phyloP scores from a whole-genome alignment of 2,797 vertebrate species.

The Parambassis ranga region DNA sequence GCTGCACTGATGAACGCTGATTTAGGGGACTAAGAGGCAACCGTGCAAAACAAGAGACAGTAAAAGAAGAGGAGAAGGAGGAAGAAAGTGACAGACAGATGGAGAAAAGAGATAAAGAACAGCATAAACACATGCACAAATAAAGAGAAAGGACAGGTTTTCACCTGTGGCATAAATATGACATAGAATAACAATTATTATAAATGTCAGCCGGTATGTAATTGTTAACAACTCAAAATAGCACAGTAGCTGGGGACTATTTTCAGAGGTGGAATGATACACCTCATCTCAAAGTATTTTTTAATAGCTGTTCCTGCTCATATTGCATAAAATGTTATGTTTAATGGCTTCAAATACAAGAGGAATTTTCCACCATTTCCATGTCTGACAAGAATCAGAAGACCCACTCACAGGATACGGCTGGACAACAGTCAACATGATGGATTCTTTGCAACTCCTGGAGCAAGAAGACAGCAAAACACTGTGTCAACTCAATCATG shows the following conservation, averaged over 20 bases:
- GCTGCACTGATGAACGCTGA: conserved; percentile 99
- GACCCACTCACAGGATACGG: conserved; percentile 91
- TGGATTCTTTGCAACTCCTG: conserved; percentile 97
- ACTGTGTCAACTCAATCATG: conserved; percentile 19
- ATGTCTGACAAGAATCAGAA: not conserved
- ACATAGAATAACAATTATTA: no score
- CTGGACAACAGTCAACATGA: conserved; percentile 92
- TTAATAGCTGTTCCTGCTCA: no score
- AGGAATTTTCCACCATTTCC: no score
- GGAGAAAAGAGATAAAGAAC: conserved; percentile 30
- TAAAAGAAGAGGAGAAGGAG: not conserved
- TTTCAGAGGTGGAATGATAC: not conserved
- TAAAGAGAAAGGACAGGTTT: not conserved
- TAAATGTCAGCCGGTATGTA: no score
- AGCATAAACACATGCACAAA: conserved; percentile 32
- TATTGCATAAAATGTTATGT: no score
- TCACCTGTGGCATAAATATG: no score
- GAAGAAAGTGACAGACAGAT: conserved; percentile 18
- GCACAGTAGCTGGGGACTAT: not conserved
- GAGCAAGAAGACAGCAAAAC: conserved; percentile 38
- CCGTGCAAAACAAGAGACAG: conserved; percentile 29
- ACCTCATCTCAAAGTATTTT: not conserved
- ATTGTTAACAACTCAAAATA: no score
- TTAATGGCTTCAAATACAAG: not conserved
- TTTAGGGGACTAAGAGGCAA: conserved; percentile 89